Conservation (phyloP, 1,140 invertebrate genomes). For the Spodoptera frugiperda region DNA sequence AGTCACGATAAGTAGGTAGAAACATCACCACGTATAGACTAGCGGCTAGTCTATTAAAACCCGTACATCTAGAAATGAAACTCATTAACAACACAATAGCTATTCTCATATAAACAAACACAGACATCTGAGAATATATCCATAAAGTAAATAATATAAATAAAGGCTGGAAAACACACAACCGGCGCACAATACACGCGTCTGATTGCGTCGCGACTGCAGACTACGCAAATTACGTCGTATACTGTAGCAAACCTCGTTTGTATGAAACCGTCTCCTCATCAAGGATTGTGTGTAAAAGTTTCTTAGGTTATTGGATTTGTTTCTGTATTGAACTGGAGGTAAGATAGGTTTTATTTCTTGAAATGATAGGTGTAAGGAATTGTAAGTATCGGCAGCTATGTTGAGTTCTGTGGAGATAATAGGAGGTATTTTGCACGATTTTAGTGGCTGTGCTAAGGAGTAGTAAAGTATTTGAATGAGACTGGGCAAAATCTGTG, state of each 20-base stretch:
- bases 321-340: slow-evolving; percentile 5
- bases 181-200: slow-evolving; percentile 53
- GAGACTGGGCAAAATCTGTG: no score
- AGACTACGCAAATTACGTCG: slow-evolving; percentile 63
- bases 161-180: slow-evolving; percentile 25
- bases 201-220: slow-evolving; percentile 65
- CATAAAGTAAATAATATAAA: slow-evolving; percentile 4
- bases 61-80: no score
- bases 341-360: not conserved
- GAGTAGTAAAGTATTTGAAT: no score
- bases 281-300: slow-evolving; percentile 45
- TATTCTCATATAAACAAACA: slow-evolving; percentile 8
- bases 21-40: no score
- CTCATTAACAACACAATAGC: not conserved
- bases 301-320: not conserved
- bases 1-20: no score
- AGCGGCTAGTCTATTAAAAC: no score
- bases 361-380: no score
- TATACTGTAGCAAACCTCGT: slow-evolving; percentile 58
- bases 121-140: not conserved
- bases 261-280: slow-evolving; percentile 54
- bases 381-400: no score
- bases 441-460: no score
- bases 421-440: no score
- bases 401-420: no score